These are phyloP conservation scores for Aurelia coerulea DNA, from an alignment of 30 jellyfish, hydroid and myxozoan genomes.

Conservation along the genomic window DNA sequence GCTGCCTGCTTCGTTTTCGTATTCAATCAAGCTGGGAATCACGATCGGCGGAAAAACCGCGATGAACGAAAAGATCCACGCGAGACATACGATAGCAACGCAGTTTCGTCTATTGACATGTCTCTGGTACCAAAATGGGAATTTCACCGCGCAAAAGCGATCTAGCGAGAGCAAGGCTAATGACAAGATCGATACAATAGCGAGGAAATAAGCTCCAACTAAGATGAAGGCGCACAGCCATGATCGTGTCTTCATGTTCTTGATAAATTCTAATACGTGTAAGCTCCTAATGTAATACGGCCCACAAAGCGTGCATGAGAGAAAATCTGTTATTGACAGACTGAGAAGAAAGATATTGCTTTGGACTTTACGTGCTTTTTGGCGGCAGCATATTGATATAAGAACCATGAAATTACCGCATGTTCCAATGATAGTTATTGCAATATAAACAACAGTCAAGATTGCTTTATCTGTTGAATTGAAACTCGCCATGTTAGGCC, in stretches of 20 bases:
- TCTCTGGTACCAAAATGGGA: conserved; percentile 64
- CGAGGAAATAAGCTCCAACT: conserved; percentile 24
- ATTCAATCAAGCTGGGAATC: conserved; percentile 31
- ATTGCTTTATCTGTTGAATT: conserved; percentile 8
- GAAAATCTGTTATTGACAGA: conserved; percentile 40
- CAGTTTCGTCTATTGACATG: conserved; percentile 24
- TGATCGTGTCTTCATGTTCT: background rate
- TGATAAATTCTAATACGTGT: conserved; percentile 30
- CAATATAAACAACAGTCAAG: conserved; percentile 8
- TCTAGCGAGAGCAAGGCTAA: conserved; percentile 55
- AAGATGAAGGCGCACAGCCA: conserved; percentile 35
- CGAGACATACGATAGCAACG: background rate
- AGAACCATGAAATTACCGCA: conserved; percentile 46
- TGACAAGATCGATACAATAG: conserved; percentile 56
- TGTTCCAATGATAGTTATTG: conserved; percentile 20
- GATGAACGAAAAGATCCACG: conserved; percentile 40
- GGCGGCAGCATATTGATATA: conserved; percentile 42
- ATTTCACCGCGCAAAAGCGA: conserved; percentile 48
- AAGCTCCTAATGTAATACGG: conserved; percentile 62
- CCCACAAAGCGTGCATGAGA: conserved; percentile 55
- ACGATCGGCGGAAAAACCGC: conserved; percentile 40
- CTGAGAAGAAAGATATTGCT: conserved; percentile 49
- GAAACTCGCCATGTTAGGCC: background rate
- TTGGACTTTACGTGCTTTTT: conserved; percentile 37
- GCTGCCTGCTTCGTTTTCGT: conserved; percentile 46